Conservation (phyloP, 2,113 vertebrate species). For the Proteles cristata region DNA sequence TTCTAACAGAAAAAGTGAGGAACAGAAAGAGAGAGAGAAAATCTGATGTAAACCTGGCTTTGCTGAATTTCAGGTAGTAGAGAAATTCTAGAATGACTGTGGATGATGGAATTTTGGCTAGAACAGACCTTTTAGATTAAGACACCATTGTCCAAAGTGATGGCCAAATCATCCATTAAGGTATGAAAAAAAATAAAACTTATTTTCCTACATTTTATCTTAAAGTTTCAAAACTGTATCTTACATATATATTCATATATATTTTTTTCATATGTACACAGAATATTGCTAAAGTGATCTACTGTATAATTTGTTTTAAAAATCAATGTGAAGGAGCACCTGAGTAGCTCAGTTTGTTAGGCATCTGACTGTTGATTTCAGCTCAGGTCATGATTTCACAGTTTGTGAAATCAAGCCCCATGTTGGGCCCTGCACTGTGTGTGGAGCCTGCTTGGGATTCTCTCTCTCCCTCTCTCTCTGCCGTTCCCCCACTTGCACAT, state of each 20-base stretch:
- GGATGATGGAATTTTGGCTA: background rate
- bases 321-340: too few species aligned
- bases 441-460: too few species aligned
- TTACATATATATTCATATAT: background rate
- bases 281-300: background rate
- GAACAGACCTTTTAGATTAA: background rate
- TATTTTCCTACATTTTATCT: background rate
- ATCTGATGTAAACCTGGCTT: background rate
- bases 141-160: background rate
- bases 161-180: background rate
- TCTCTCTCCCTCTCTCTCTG: too few species aligned
- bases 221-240: background rate
- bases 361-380: too few species aligned
- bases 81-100: background rate
- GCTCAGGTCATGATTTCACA: too few species aligned
- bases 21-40: background rate
- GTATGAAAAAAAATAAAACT: background rate
- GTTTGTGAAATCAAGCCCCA: too few species aligned
- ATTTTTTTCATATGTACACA: background rate
- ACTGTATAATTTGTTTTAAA: background rate
- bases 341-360: too few species aligned
- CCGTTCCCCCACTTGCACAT: too few species aligned
- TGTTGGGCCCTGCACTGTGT: too few species aligned
- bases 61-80: background rate
- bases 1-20: background rate